These are phyloP conservation scores for Leptestheria dahalacensis DNA, from an alignment of 1,140 invertebrate genomes.

Conservation along the genomic window DNA sequence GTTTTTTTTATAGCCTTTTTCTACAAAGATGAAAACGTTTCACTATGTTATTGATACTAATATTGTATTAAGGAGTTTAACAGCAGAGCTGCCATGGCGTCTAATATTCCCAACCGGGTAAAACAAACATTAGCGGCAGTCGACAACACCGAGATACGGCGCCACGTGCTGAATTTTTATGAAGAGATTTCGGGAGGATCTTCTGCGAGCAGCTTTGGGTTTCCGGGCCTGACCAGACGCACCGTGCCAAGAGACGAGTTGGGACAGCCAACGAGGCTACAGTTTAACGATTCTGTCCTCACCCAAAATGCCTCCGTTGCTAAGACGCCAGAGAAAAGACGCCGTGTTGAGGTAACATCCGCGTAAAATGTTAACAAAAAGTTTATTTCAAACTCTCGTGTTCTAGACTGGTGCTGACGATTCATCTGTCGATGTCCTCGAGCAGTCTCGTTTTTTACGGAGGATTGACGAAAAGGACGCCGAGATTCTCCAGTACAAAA, in stretches of 20 bases:
- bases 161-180: background rate
- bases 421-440: background rate
- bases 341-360: background rate
- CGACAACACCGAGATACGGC: background rate
- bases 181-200: background rate
- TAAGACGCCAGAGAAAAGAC: background rate
- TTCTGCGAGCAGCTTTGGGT: background rate
- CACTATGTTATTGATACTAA: no score
- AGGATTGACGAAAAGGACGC: background rate
- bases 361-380: background rate
- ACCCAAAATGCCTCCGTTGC: background rate
- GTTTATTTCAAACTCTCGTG: background rate
- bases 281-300: background rate
- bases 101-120: background rate
- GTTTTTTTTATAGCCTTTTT: no score
- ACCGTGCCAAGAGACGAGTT: background rate
- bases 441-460: background rate
- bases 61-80: no score
- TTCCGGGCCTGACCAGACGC: background rate
- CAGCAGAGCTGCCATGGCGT: background rate
- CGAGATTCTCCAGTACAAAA: background rate
- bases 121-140: background rate
- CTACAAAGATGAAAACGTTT: no score
- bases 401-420: background rate
- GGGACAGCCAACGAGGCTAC: background rate